phyloP scores from a whole-genome alignment of 1,140 invertebrate genomes.

The Musca domestica region DNA sequence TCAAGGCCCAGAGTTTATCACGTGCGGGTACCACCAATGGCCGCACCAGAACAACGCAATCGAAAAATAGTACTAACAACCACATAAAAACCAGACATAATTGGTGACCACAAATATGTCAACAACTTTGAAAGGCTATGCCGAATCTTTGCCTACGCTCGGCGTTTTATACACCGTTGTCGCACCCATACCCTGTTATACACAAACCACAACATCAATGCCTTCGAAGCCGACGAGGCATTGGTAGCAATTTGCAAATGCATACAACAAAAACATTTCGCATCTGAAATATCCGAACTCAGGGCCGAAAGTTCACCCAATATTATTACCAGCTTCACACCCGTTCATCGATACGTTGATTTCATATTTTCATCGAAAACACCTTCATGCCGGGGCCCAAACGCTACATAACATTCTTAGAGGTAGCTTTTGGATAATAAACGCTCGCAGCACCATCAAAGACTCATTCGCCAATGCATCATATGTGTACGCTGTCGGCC shows the following conservation, averaged over 20 bases:
- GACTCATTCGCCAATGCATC: not conserved
- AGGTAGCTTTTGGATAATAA: not conserved
- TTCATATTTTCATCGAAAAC: not conserved
- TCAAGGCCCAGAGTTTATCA: slow-evolving; percentile 35
- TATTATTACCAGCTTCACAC: slow-evolving; percentile 9
- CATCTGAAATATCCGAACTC: not conserved
- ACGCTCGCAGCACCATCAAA: not conserved
- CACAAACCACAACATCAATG: too few species aligned
- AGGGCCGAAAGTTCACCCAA: not conserved
- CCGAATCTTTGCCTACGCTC: not conserved
- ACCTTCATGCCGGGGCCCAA: slow-evolving; percentile 2
- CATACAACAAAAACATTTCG: not conserved
- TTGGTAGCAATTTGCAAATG: not conserved
- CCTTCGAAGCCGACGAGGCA: not conserved
- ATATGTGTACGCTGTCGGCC: not conserved
- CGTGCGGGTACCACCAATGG: not conserved
- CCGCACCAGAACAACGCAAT: not conserved
- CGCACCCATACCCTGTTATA: not conserved
- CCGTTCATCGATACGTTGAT: not conserved
- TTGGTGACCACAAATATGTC: not conserved
- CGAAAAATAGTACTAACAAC: not conserved
- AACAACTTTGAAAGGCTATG: slow-evolving; percentile 1
- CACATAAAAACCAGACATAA: not conserved
- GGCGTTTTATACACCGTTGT: not conserved
- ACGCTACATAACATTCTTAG: not conserved